Evolutionary conservation across 2,113 vertebrate genomes (phyloP), one percentile per base, ranked within the genome.

Genomic region (Cheirogaleus medius): DNA sequence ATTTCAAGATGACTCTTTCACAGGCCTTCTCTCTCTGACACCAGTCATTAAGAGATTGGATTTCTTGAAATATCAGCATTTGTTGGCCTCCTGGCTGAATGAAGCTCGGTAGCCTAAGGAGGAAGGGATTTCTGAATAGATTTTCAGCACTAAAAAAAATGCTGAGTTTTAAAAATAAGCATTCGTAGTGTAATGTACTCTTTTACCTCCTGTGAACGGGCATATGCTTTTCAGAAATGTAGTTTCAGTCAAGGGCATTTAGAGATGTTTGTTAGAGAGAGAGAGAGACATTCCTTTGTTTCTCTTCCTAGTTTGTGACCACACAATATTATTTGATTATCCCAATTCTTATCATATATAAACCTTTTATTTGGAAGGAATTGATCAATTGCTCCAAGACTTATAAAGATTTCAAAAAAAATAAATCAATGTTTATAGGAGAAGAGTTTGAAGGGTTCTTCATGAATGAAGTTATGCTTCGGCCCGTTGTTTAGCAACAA

Each of bases 11-110:
- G 96, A 95, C 97, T 98, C 89, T 98, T 97, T 96, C 90, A 93
- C 29, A 49, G 73, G 78, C 60, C 0, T 97, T 64, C 86, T 97
- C 97, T 14, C 2, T 93, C 98, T 98, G 97, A 98, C 97, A 97
- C 84, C 39, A 92, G 83, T 98, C 98, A 98, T 98, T 99, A 99
- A 98, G 96, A 98, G 98, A 99, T 98, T 98, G 98, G 58, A 63
- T 99, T 99, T 98, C 98, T 98, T 98, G 98, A 98, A 99, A 98
- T 98, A 98, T 92, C 98, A 97, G 97, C 94, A 82, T 98, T 98
- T 97, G 73, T 96, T 0, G 1, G 14, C 63, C 80, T 63, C 69
- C 71, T 39, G 69, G 86, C 86, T 98, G 90, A 92, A 97, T 90
- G 71, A 98, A 97, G 96, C 92, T 96, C 39, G 68, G 91, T 87